A percentile compares a stretch with the other conserved stretches of the same genome.
phyloP scores from a whole-genome alignment of 2,797 vertebrate genomes.

The Hoplostethus mediterraneus region DNA sequence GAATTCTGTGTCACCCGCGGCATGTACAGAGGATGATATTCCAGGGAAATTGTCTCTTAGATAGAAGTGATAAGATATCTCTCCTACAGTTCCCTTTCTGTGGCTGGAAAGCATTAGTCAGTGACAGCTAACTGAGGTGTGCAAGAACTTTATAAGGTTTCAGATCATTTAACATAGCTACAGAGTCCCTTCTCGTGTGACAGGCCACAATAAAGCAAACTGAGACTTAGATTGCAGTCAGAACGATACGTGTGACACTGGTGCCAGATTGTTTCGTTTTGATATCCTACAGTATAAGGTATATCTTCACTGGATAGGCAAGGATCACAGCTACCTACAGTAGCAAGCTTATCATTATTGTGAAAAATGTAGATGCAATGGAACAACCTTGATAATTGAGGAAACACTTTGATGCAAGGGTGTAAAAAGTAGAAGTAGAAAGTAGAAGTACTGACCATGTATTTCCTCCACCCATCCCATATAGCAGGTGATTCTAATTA shows the following conservation, averaged over 20 bases:
- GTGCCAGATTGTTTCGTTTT: slow-evolving; percentile 9
- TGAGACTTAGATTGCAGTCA: not conserved
- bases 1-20: not conserved
- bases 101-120: slow-evolving; percentile 30
- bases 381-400: not conserved
- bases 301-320: not conserved
- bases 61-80: slow-evolving; percentile 27
- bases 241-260: slow-evolving; percentile 6
- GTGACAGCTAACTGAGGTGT: slow-evolving; percentile 18
- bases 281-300: not conserved
- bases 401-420: not conserved
- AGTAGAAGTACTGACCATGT: too few species aligned
- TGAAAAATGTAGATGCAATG: not conserved
- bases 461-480: too few species aligned
- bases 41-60: slow-evolving; percentile 9
- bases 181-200: slow-evolving; percentile 12
- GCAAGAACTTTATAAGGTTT: slow-evolving; percentile 6
- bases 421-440: too few species aligned
- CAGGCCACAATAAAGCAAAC: not conserved
- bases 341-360: not conserved
- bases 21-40: slow-evolving; percentile 1
- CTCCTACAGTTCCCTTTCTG: slow-evolving; percentile 10
- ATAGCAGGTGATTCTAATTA: too few species aligned
- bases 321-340: not conserved
- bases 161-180: slow-evolving; percentile 21